These are phyloP conservation scores for Flabesymbios commensalis DNA, from an alignment of 2,888 invertebrate genomes.

Conservation along the genomic window DNA sequence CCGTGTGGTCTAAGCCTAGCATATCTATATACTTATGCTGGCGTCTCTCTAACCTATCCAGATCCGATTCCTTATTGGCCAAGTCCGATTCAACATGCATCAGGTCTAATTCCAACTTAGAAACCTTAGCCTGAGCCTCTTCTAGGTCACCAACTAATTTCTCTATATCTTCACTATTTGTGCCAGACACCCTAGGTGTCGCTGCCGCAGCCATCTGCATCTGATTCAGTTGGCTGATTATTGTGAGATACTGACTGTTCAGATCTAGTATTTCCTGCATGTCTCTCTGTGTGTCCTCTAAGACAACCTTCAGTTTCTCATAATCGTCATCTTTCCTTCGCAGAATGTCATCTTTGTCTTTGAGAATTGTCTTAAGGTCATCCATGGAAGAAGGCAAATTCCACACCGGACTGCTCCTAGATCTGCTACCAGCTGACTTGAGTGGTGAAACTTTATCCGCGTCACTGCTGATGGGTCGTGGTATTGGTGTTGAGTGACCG, in stretches of 20 bases:
- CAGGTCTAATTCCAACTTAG: slow-evolving; percentile 19
- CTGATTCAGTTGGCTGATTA: slow-evolving; percentile 29
- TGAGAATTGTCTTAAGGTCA: slow-evolving; percentile 4
- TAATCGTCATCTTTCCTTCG: slow-evolving; percentile 29
- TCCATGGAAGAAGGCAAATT: slow-evolving; percentile 5
- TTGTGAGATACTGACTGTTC: slow-evolving; percentile 28
- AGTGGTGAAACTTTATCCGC: too few relatives aligned
- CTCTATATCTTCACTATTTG: not conserved
- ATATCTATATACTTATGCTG: slow-evolving; percentile 23
- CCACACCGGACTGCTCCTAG: slow-evolving; percentile 6
- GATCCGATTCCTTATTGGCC: slow-evolving; percentile 9
- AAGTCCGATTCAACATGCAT: slow-evolving; percentile 8
- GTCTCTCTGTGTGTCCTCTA: slow-evolving; percentile 27
- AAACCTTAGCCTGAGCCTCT: slow-evolving; percentile 16
- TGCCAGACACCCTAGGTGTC: not conserved
- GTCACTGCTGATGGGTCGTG: not conserved
- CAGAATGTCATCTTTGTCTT: slow-evolving; percentile 19
- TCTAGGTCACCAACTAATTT: slow-evolving; percentile 17
- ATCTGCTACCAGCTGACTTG: too few relatives aligned
- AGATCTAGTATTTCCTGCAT: slow-evolving; percentile 29
- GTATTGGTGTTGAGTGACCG: not conserved
- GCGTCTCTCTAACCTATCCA: slow-evolving; percentile 11
- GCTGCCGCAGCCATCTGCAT: slow-evolving; percentile 10
- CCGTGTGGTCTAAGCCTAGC: slow-evolving; percentile 17
- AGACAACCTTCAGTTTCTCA: slow-evolving; percentile 18